These are phyloP conservation scores for Chauna torquata DNA, from an alignment of 2,113 vertebrate species.

Conservation along the genomic window DNA sequence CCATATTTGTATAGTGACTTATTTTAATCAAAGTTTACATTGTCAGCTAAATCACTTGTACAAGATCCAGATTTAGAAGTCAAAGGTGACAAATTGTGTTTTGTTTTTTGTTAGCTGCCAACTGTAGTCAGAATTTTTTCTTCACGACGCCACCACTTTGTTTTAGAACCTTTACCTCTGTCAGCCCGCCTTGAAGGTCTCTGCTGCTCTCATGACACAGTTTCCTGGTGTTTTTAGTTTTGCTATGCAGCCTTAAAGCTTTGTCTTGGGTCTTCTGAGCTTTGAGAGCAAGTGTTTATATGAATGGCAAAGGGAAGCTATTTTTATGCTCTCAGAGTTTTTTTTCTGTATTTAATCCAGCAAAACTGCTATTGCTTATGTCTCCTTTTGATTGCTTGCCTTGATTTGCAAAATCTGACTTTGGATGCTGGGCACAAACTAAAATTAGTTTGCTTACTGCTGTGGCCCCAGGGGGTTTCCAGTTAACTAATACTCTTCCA, in stretches of 20 bases:
- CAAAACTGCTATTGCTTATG: background rate
- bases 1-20: background rate
- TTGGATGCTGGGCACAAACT: background rate
- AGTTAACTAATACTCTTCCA: slow-evolving; percentile 29
- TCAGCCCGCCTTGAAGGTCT: background rate
- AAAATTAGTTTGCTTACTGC: slow-evolving; percentile 19
- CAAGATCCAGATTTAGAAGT: background rate
- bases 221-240: background rate
- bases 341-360: background rate
- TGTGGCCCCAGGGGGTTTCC: background rate
- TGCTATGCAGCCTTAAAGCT: background rate
- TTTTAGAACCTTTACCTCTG: background rate
- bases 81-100: background rate
- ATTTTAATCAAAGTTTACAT: no score
- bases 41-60: background rate
- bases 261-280: background rate
- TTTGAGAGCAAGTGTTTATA: background rate
- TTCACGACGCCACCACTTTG: background rate
- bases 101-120: background rate
- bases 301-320: background rate
- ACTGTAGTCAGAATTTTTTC: background rate
- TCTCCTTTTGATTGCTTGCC: background rate
- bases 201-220: background rate
- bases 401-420: background rate
- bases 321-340: background rate